Percentiles rank a stretch among this genome's conserved stretches.
Conservation (phyloP, 2,113 vertebrate species). For the Hippocampus guttulatus region DNA sequence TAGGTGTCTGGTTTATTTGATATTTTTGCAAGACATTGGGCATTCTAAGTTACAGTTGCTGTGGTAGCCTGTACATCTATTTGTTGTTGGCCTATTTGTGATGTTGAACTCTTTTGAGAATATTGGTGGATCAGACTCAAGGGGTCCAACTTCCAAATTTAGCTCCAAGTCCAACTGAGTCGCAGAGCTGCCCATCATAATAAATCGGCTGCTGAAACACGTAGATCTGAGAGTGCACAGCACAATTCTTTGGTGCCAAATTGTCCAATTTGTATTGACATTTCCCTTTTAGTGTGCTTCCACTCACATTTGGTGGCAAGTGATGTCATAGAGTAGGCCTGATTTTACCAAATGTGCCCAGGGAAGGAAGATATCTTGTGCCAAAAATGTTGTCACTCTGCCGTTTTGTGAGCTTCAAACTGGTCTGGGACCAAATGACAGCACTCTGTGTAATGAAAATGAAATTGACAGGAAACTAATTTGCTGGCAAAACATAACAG, state of each 20-base stretch:
- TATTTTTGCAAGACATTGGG: neutral
- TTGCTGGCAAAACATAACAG: conserved; percentile 51
- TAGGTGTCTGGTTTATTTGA: neutral
- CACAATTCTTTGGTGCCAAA: conserved; percentile 28
- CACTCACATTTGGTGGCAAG: conserved; percentile 7
- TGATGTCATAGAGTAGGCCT: conserved; percentile 22
- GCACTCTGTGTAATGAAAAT: conserved; percentile 31
- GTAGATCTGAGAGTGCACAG: neutral
- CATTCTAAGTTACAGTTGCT: neutral
- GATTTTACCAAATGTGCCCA: conserved; percentile 36
- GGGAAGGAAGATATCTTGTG: conserved; percentile 26
- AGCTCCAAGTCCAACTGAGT: neutral
- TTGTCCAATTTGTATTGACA: conserved; percentile 33
- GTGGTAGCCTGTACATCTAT: neutral
- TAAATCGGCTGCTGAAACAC: neutral
- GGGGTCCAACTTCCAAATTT: neutral
- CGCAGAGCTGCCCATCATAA: neutral
- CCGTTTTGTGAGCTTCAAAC: conserved; percentile 40
- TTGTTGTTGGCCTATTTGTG: neutral
- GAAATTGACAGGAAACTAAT: conserved; percentile 51
- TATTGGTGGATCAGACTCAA: no score
- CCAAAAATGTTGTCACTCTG: conserved; percentile 33
- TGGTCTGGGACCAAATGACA: conserved; percentile 31
- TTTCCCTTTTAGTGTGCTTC: conserved; percentile 18
- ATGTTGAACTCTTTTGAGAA: neutral